Evolutionary conservation across 2,888 invertebrate genomes (phyloP).

Genomic region (Dysmachus trigonus): DNA sequence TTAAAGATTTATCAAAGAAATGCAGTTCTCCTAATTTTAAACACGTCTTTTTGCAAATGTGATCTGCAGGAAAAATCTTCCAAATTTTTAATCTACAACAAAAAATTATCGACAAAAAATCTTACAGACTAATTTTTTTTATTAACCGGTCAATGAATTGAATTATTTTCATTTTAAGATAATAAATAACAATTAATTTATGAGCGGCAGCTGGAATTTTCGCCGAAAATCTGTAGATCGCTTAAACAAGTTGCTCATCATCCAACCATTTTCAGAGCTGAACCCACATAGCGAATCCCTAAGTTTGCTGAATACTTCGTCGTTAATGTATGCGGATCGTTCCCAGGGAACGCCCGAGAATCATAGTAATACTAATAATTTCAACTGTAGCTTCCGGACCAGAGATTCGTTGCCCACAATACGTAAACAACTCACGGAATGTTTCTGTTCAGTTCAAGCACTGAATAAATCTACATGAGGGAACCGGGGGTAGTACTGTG

Average conservation of each 20-base stretch:
- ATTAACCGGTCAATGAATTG: background rate
- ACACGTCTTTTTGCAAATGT: too few relatives aligned
- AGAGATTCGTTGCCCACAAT: background rate
- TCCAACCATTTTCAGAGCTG: background rate
- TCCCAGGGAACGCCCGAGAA: background rate
- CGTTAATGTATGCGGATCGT: background rate
- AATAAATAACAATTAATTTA: background rate
- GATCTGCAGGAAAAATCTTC: too few relatives aligned
- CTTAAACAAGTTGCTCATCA: background rate
- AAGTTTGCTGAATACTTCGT: background rate
- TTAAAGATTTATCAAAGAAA: too few relatives aligned
- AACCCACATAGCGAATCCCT: background rate
- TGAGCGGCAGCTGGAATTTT: background rate
- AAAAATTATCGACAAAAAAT: too few relatives aligned
- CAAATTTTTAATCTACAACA: too few relatives aligned
- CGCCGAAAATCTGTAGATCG: too few relatives aligned
- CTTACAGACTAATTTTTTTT: too few relatives aligned
- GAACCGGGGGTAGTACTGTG: background rate
- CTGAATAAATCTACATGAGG: background rate
- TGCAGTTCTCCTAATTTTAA: too few relatives aligned
- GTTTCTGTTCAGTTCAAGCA: background rate
- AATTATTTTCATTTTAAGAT: background rate
- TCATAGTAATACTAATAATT: slow-evolving; percentile 20
- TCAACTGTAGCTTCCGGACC: slow-evolving; percentile 2
- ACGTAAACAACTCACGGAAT: slow-evolving; percentile 14